Evolutionary conservation across 23 tunicate genomes (phyloP), one percentile per base, ranked within the genome.

Genomic region (Botrylloides violaceus): DNA sequence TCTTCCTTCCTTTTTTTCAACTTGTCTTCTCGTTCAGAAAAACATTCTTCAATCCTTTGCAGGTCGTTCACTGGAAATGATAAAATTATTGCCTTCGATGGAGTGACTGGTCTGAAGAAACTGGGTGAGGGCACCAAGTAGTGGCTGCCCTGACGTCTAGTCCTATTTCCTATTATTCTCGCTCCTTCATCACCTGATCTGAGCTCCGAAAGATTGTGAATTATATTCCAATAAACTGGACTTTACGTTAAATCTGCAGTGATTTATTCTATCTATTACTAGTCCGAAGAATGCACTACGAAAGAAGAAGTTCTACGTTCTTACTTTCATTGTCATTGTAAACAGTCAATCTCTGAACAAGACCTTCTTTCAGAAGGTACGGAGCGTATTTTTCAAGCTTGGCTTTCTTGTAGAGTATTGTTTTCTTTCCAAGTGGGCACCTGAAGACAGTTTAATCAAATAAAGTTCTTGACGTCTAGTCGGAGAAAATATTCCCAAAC

Each of bases 381-480:
- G 79, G 82, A 4, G 98, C 84, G 62, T 76, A 93, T 36, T 84
- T 85, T 56, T 93, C 98, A 2, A 93, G 36, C 31, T 75, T 81
- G 2, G 94, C 88, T 34, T 80, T 77, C 36, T 86, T 86, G 81
- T 85, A 93, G 26, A 85, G 47, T 32, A 86, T 93, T 30, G 87
- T 93, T 39, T 93, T 93, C 68, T 81, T 85, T 23, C 98, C 98
- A 20, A 38, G 53, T 1, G 98, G 98, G 48, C 88, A 80, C 34
- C 98, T 86, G 71, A n/a, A 66, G 34, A 60, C 7, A 73, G 58
- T 29, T 33, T 0, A 1, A 15, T 60, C 0, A 24, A 60, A 25
- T 18, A 1, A 28, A 60, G 65, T 60, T 9, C 9, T 9, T 43
- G 12, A 7, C 53, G 15, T 43, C 9, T 15, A 43, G 53, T 7